These are phyloP conservation scores for Dusona sp. DNA, from an alignment of 2,888 invertebrate species.

Conservation along the genomic window DNA sequence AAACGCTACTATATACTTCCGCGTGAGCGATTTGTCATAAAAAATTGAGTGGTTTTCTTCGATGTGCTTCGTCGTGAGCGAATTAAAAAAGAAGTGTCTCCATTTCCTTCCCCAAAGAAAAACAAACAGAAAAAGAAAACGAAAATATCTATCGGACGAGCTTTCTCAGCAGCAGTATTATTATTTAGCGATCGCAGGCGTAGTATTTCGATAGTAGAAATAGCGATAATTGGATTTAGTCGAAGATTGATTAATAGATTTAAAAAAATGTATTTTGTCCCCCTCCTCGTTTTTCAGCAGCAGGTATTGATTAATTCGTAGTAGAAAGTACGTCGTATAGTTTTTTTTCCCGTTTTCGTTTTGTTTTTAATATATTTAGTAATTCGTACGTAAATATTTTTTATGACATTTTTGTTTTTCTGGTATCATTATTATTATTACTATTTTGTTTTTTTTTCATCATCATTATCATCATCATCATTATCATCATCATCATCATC, in stretches of 20 bases:
- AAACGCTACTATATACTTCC: conserved; percentile 40
- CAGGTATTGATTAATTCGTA: conserved; percentile 57
- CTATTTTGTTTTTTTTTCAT: conserved; percentile 24
- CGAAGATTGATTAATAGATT: conserved; percentile 57
- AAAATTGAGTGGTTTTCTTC: conserved; percentile 35
- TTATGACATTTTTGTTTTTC: conserved; percentile 41
- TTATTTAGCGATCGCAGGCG: conserved; percentile 63
- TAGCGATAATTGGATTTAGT: conserved; percentile 64
- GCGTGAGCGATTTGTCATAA: conserved; percentile 9
- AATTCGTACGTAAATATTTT: conserved; percentile 67
- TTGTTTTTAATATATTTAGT: conserved; percentile 58
- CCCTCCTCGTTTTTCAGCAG: conserved; percentile 44
- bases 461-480: too few species aligned
- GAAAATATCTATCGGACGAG: conserved; percentile 7
- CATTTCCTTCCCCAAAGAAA: too few species aligned
- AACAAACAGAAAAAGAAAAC: conserved; percentile 12
- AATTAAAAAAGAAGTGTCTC: conserved; percentile 26
- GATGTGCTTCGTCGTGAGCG: conserved; percentile 35
- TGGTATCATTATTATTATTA: conserved; percentile 26
- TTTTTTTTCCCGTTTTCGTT: conserved; percentile 62
- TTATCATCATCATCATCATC: too few species aligned
- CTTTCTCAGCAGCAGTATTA: conserved; percentile 59
- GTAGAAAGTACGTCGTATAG: conserved; percentile 60
- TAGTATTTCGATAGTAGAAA: conserved; percentile 64
- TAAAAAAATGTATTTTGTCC: conserved; percentile 26